Evolutionary conservation across 2,113 vertebrate species (phyloP).

Genomic region (Thymallus thymallus): DNA sequence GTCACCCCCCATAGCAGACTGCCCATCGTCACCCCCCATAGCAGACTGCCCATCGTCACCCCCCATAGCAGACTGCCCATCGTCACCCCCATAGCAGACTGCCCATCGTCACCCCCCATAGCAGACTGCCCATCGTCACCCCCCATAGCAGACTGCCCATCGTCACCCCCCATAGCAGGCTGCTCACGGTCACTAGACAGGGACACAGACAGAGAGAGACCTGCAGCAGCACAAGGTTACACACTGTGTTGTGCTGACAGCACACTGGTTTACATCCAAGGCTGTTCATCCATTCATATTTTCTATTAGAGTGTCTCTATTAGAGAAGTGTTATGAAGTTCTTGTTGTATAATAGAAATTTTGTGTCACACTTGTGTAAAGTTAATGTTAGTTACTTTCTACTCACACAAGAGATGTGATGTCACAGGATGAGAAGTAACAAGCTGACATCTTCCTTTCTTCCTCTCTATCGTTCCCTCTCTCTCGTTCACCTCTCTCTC

Average conservation of each 20-base stretch:
- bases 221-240: conserved; percentile 42
- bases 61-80: too few species aligned
- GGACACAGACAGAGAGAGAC: neutral
- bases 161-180: neutral
- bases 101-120: too few species aligned
- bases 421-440: neutral
- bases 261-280: neutral
- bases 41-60: too few species aligned
- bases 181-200: conserved; percentile 5
- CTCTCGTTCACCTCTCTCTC: conserved; percentile 5
- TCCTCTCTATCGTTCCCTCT: neutral
- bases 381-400: neutral
- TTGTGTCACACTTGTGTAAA: neutral
- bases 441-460: neutral
- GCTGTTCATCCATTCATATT: conserved; percentile 34
- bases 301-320: conserved; percentile 16
- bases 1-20: too few species aligned
- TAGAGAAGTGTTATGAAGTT: neutral
- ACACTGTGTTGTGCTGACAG: neutral
- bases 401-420: neutral
- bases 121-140: too few species aligned
- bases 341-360: neutral
- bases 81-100: too few species aligned
- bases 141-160: conserved; percentile 24
- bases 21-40: too few species aligned